Base-by-base conservation (phyloP, 2,888 invertebrate genomes). In the Apeira syringaria region DNA sequence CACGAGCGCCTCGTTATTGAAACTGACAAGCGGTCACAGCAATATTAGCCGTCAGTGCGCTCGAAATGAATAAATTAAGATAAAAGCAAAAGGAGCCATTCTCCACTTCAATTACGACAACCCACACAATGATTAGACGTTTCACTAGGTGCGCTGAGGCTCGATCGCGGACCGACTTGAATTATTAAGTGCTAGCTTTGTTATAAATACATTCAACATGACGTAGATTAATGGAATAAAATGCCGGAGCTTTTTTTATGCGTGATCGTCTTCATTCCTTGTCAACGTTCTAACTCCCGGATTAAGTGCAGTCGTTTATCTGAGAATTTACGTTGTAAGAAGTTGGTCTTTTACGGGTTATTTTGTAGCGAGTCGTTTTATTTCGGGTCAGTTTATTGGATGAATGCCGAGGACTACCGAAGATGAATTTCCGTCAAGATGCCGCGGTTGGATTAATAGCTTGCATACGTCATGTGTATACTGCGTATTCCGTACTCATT, bases 51-150 rank as follows among this genome's bases (percentile, higher is more conserved):
- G 76, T 75, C 68, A 70, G 65, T 66, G 64, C 65, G 66, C 66
- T 80, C 64, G 57, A 71, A 83, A 79, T 78, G 85, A 84, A 86
- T 88, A 85, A 85, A 86, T 87, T 87, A 82, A 86, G 87, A 86
- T 87, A 86, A 84, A 83, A 81, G 74, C 72, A 75, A 56, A 76
- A 74, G 71, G 62, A 75, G 76, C 71, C 68, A 80, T 78, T 72
- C 78, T 68, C 76, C 68, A 75, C 81, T 83, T 82, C 84, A 88
- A 87, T 85, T 84, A 85, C 78, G 69, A 64, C 84, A 72, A 73
- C 86, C 84, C 83, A 85, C 87, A 84, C 85, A 80, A 81, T 85
- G 82, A 86, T 86, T 84, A 86, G 83, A 83, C 77, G 79, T 79
- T 83, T 79, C 81, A 85, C 78, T 77, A 65, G 74, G 61, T 69